Evolutionary conservation across 2,888 invertebrate species (phyloP).

Genomic region (Graphium colonna): DNA sequence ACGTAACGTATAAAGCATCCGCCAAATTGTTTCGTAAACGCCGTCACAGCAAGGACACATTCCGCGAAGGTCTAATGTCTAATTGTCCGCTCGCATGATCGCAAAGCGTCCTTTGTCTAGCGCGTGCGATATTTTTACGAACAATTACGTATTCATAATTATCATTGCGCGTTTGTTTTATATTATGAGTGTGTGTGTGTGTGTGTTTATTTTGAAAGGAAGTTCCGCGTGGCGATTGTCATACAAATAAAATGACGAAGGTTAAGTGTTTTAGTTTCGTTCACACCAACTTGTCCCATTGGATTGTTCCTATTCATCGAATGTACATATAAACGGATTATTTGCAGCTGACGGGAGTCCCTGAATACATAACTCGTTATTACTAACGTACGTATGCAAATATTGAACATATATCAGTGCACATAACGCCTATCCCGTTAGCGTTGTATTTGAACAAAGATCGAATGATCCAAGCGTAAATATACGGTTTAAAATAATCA

Average conservation of each 20-base stretch:
- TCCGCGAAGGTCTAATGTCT: constrained; percentile 27
- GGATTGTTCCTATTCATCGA: too few species aligned
- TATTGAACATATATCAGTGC: too few species aligned
- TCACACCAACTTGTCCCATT: too few species aligned
- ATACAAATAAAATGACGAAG: background rate
- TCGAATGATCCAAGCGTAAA: too few species aligned
- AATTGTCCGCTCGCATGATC: constrained; percentile 7
- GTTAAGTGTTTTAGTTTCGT: too few species aligned
- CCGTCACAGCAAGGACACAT: constrained; percentile 32
- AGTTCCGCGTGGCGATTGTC: background rate
- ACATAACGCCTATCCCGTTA: too few species aligned
- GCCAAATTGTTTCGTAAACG: constrained; percentile 32
- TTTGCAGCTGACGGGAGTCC: too few species aligned
- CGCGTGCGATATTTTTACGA: background rate
- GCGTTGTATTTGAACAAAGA: too few species aligned
- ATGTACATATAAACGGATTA: too few species aligned
- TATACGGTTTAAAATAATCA: too few species aligned
- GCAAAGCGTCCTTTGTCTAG: constrained; percentile 2
- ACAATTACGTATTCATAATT: background rate
- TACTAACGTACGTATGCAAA: too few species aligned
- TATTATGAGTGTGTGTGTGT: background rate
- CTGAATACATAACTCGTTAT: too few species aligned
- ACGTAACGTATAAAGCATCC: constrained; percentile 30
- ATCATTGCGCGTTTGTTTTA: background rate
- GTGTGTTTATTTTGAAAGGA: background rate